Conservation (phyloP, 2,888 invertebrate genomes). For the Galeopsomyia nigrocyanea region DNA sequence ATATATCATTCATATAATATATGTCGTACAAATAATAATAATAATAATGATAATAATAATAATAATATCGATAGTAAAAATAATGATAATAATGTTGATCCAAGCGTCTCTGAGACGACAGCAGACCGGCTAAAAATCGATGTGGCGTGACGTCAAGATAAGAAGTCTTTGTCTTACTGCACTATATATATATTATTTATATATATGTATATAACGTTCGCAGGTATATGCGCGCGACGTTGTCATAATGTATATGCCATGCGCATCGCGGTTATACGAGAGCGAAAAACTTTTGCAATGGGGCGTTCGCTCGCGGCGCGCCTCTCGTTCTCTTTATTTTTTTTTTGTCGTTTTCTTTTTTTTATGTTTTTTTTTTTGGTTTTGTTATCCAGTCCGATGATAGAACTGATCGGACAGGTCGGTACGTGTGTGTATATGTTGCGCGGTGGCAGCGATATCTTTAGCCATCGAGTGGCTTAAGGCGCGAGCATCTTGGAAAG, state of each 20-base stretch:
- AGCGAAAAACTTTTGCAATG: constrained; percentile 30
- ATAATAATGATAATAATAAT: constrained; percentile 23
- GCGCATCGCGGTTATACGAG: constrained; percentile 30
- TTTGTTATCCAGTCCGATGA: too few relatives aligned
- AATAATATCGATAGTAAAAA: constrained; percentile 13
- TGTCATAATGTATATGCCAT: constrained; percentile 5
- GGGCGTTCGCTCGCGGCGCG: constrained; percentile 6
- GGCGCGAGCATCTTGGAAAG: constrained; percentile 95
- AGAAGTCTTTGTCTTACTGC: constrained; percentile 44
- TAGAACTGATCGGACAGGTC: too few relatives aligned
- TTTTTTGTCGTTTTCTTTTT: too few relatives aligned
- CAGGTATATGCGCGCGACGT: constrained; percentile 3
- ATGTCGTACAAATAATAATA: too few relatives aligned
- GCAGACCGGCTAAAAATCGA: constrained; percentile 44
- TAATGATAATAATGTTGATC: constrained; percentile 32
- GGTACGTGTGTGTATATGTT: too few relatives aligned
- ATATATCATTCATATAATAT: too few relatives aligned
- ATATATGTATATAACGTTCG: constrained; percentile 9
- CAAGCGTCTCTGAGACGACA: constrained; percentile 29
- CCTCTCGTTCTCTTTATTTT: too few relatives aligned
- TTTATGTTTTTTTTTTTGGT: too few relatives aligned
- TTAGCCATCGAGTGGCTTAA: constrained; percentile 70
- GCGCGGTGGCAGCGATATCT: too few relatives aligned
- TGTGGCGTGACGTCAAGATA: constrained; percentile 45
- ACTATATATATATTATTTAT: constrained; percentile 15